Base-by-base conservation (phyloP, 2,888 invertebrate species). In the Teleogryllus oceanicus region DNA sequence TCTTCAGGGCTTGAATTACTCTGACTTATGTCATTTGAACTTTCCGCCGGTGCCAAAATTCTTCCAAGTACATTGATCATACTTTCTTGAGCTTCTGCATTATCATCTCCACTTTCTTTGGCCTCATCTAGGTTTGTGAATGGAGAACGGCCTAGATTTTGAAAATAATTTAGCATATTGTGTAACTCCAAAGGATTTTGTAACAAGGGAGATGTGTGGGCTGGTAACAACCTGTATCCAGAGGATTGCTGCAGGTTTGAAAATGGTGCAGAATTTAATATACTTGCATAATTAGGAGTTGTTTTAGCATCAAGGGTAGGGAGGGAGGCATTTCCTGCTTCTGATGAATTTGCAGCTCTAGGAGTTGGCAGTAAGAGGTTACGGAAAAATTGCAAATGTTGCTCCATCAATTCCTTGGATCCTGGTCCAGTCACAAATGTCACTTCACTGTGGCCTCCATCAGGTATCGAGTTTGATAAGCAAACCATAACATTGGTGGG, bases 381-480 rank as follows among this genome's bases (percentile, higher is more conserved):
- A 12, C 75, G 21, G 37, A 81, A 75, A 24, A 75, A 21, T 49
- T 50, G 79, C 20, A 80, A 11, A 2, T 80, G 78, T 80, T 76
- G 62, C 74, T 81, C 76, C 80, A 81, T 62, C n/a, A 81, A n/a
- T 24, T 80, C 50, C 21, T 80, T 76, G 21, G 81, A 79, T 74
- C 80, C 74, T 50, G 80, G 80, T n/a, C 81, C 81, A n/a, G 78
- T 80, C 10, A 80, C 80, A 77, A 80, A 81, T 11, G 78, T 78
- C 16, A 81, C 80, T 74, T 80, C 77, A 77, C 81, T 81, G 13
- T 77, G 78, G 11, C 78, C 81, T 16, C 80, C 80, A 74, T 76
- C 74, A 18, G 75, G 76, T 80, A 81, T 12, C 76, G 51, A 0
- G 81, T 81, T 74, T 81, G 78, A 49, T 76, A 80, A 16, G 81